phyloP scores from a whole-genome alignment of 2,797 vertebrate species.

The Rhinatrema bivittatum region DNA sequence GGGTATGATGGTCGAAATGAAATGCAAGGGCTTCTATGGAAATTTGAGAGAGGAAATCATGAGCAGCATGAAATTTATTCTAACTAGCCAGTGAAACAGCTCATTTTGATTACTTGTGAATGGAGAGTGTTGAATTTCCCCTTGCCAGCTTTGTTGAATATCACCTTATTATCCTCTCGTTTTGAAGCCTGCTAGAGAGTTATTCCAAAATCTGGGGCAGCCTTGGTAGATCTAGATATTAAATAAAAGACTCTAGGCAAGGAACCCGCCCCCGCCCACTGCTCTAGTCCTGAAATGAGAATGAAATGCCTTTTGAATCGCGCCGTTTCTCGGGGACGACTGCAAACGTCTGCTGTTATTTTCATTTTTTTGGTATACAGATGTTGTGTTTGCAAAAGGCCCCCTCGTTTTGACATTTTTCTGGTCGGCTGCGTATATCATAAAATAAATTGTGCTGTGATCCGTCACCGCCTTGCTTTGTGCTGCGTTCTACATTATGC shows the following conservation, averaged over 20 bases:
- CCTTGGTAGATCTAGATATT: slow-evolving; percentile 28
- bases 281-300: slow-evolving; percentile 16
- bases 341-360: slow-evolving; percentile 14
- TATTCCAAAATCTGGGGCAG: slow-evolving; percentile 25
- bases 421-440: no score
- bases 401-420: slow-evolving; percentile 14
- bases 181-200: slow-evolving; percentile 33
- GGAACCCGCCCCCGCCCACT: slow-evolving; percentile 19
- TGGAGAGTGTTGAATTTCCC: slow-evolving; percentile 34
- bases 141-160: slow-evolving; percentile 16
- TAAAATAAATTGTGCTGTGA: no score
- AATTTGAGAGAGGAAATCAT: slow-evolving; percentile 52
- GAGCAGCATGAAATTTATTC: slow-evolving; percentile 49
- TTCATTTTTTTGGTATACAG: slow-evolving; percentile 4
- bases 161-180: slow-evolving; percentile 21
- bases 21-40: slow-evolving; percentile 36
- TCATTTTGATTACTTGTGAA: slow-evolving; percentile 32
- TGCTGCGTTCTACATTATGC: no score
- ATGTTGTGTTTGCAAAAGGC: slow-evolving; percentile 14
- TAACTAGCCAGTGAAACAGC: slow-evolving; percentile 49
- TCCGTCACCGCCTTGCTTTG: no score
- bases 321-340: slow-evolving; percentile 10
- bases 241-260: slow-evolving; percentile 29
- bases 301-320: slow-evolving; percentile 11
- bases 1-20: slow-evolving; percentile 40